Percentiles rank a stretch among this genome's conserved stretches.
Conservation (phyloP, 2,888 invertebrate genomes). For the Torymus auratus region DNA sequence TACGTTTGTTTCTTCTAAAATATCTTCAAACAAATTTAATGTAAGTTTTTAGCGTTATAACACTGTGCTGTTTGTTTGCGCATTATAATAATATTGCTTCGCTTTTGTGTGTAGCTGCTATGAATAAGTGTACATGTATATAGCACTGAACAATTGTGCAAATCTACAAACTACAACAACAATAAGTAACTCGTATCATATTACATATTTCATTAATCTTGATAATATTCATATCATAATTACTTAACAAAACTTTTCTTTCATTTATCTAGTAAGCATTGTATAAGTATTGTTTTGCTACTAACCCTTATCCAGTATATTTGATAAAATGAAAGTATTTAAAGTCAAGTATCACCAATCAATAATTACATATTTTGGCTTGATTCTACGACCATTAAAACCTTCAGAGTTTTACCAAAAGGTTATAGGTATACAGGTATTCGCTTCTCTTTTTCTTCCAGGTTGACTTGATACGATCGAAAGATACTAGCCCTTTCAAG, state of each 20-base stretch:
- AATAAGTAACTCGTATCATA: slow-evolving; percentile 43
- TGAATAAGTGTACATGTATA: slow-evolving; percentile 52
- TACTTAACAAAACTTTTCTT: slow-evolving; percentile 31
- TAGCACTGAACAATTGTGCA: slow-evolving; percentile 48
- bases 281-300: slow-evolving; percentile 25
- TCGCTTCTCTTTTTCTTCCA: slow-evolving; percentile 64
- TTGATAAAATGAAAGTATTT: slow-evolving; percentile 12
- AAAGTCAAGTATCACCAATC: slow-evolving; percentile 22
- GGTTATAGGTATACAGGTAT: slow-evolving; percentile 48
- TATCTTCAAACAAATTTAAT: slow-evolving; percentile 53
- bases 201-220: slow-evolving; percentile 30
- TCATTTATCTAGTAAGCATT: slow-evolving; percentile 41
- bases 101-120: slow-evolving; percentile 58
- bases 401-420: slow-evolving; percentile 5
- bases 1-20: slow-evolving; percentile 58
- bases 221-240: slow-evolving; percentile 35
- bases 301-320: slow-evolving; percentile 31
- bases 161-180: slow-evolving; percentile 43
- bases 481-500: slow-evolving; percentile 71
- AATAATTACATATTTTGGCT: slow-evolving; percentile 32
- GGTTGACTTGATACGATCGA: slow-evolving; percentile 74
- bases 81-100: slow-evolving; percentile 54
- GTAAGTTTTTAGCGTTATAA: slow-evolving; percentile 54
- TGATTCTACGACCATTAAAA: slow-evolving; percentile 7
- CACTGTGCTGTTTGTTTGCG: slow-evolving; percentile 55